Evolutionary conservation across 1,140 invertebrate genomes (phyloP).

Genomic region (Hycleus cichorii): DNA sequence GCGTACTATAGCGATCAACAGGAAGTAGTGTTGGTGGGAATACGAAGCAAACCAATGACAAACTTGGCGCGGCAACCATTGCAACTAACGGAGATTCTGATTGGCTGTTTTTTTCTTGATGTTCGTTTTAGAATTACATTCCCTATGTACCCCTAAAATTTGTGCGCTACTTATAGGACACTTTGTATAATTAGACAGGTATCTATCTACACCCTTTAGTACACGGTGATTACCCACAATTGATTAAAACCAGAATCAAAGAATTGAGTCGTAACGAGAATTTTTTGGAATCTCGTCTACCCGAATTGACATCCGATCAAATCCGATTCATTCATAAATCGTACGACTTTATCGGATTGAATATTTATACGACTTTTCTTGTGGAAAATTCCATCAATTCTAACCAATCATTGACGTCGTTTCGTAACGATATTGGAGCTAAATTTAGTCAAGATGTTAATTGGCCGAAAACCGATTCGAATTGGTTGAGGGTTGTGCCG

Average conservation of each 20-base stretch:
- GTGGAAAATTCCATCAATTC: not conserved
- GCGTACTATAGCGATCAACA: too few species aligned
- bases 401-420: not conserved
- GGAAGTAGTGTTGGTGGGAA: too few species aligned
- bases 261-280: constrained; percentile 47
- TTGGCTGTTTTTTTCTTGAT: too few species aligned
- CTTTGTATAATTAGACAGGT: constrained; percentile 43
- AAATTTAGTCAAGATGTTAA: constrained; percentile 8
- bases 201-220: constrained; percentile 54
- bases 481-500: constrained; percentile 35
- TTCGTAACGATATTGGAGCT: constrained; percentile 11
- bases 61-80: too few species aligned
- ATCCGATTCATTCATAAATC: constrained; percentile 33
- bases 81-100: too few species aligned
- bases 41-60: too few species aligned
- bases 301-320: constrained; percentile 37
- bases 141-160: too few species aligned
- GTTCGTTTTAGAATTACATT: too few species aligned
- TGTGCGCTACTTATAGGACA: too few species aligned
- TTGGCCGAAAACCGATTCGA: constrained; percentile 5
- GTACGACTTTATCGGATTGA: constrained; percentile 21
- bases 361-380: constrained; percentile 43
- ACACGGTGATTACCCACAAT: constrained; percentile 53
- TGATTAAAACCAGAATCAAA: constrained; percentile 50
- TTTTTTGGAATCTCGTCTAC: constrained; percentile 42